Evolutionary conservation across 2,888 invertebrate genomes (phyloP).

Genomic region (Cheilosia impressa): DNA sequence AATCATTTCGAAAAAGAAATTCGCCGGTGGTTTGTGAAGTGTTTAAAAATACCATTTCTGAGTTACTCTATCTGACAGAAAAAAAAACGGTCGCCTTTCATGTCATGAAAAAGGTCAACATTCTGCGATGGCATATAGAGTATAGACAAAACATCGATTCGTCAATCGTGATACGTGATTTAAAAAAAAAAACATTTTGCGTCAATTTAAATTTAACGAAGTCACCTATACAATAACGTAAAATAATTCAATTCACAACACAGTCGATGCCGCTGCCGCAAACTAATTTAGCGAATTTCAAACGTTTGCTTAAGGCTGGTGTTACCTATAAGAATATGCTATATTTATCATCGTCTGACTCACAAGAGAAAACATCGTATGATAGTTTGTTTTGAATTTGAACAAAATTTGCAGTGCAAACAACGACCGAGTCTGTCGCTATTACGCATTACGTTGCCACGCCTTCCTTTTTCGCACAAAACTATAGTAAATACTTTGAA

Average conservation of each 20-base stretch:
- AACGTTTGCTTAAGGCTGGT: neutral
- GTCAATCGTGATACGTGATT: too few species aligned
- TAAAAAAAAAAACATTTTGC: neutral
- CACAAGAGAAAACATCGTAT: conserved; percentile 41
- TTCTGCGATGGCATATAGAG: conserved; percentile 1
- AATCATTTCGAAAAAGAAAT: conserved; percentile 20
- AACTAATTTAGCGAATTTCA: neutral
- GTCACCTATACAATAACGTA: too few species aligned
- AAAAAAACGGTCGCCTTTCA: too few species aligned
- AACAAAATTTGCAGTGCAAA: neutral
- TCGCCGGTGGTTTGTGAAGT: neutral
- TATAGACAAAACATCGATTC: conserved; percentile 7
- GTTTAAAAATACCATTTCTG: conserved; percentile 3
- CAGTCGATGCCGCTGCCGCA: neutral
- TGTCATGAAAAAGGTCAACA: conserved; percentile 4
- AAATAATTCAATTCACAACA: too few species aligned
- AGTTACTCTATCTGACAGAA: neutral
- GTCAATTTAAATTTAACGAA: conserved; percentile 10
- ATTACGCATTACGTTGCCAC: conserved; percentile 26
- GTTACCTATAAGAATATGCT: neutral
- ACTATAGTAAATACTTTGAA: neutral
- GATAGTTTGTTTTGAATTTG: conserved; percentile 43
- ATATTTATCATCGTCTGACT: conserved; percentile 31
- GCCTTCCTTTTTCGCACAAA: conserved; percentile 43
- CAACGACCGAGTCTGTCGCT: conserved; percentile 4